These are phyloP conservation scores for Pseudochirops cupreus DNA, from an alignment of 2,797 vertebrate genomes.

Conservation along the genomic window DNA sequence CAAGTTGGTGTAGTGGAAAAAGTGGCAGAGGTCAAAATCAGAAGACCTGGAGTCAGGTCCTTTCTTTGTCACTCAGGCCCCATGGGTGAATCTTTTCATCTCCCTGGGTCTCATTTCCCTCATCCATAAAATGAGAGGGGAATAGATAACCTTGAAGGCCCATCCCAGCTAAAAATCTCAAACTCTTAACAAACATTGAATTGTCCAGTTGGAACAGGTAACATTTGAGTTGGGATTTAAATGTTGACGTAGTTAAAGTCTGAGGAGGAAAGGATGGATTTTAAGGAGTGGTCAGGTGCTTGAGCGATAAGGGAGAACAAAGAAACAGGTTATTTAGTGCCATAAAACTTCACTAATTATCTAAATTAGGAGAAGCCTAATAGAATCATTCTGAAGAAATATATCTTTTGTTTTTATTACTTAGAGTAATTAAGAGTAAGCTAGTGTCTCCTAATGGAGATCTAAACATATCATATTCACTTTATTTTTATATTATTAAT, in stretches of 20 bases:
- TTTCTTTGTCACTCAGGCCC: background rate
- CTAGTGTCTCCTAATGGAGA: background rate
- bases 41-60: background rate
- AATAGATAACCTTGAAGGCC: background rate
- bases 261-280: background rate
- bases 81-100: background rate
- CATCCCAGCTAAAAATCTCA: background rate
- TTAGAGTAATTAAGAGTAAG: constrained; percentile 50
- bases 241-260: background rate
- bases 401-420: constrained; percentile 1
- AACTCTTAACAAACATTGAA: background rate
- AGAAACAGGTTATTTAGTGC: background rate
- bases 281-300: background rate
- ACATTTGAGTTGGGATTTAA: background rate
- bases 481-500: constrained; percentile 57
- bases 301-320: background rate
- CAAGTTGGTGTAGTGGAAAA: background rate
- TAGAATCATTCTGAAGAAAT: constrained; percentile 26
- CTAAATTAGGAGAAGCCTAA: background rate
- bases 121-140: background rate
- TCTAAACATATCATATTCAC: constrained; percentile 29
- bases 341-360: background rate
- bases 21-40: background rate
- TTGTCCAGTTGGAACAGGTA: background rate
- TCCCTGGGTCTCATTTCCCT: background rate